These are phyloP conservation scores for Heteronetta atricapilla DNA, from an alignment of 2,113 vertebrate genomes.

Conservation along the genomic window DNA sequence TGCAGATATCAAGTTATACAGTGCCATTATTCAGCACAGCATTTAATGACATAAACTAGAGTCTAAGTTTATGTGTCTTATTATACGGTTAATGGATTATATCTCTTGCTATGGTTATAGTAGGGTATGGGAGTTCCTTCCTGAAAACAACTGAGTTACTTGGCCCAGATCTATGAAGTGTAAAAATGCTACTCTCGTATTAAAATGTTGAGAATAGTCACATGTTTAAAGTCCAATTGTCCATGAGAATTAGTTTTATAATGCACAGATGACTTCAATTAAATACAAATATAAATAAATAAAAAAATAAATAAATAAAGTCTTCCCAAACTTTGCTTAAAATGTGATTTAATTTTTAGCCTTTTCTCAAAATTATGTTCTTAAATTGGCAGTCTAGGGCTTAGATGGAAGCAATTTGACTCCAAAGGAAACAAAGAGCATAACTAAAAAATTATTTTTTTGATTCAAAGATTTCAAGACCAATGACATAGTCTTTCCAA, in stretches of 20 bases:
- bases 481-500: neutral
- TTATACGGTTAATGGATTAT: neutral
- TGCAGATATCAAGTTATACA: neutral
- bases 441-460: neutral
- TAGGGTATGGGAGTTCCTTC: neutral
- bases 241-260: neutral
- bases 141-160: neutral
- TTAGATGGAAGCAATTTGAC: neutral
- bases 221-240: neutral
- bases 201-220: neutral
- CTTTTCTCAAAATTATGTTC: neutral
- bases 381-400: neutral
- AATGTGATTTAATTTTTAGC: fast-evolving
- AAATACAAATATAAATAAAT: neutral
- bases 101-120: neutral
- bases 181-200: neutral
- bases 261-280: neutral
- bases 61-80: neutral
- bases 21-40: neutral
- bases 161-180: neutral
- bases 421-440: neutral
- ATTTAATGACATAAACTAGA: neutral
- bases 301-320: neutral
- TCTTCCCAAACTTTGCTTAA: neutral
- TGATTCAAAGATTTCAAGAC: neutral